Base-by-base conservation (phyloP, 1,140 invertebrate genomes). In the Prorops nasuta region DNA sequence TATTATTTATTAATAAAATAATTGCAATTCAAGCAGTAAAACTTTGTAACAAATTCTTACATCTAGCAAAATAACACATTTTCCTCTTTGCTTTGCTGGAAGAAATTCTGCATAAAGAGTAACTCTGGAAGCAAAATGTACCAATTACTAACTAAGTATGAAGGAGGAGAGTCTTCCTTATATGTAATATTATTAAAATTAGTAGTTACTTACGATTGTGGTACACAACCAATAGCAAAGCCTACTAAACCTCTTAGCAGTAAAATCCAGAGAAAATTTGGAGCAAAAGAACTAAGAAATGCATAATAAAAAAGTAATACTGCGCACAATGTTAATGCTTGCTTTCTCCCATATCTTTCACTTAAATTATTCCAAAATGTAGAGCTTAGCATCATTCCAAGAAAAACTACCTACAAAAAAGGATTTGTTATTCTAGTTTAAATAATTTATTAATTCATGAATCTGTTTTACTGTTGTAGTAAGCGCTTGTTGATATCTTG, bases 71-170 rank as follows among this genome's bases (percentile, higher is more conserved):
- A 97, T 91, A 24, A 97, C 92, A 83, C 94, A 96, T 78, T 93
- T 94, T 19, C 91, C 92, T 68, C 94, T 81, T 69, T 96, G 91
- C 69, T 93, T 92, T 36, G 91, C 87, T 14, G 94, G 94, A 40
- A 98, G 79, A 82, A 96, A 97, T 78, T 98, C 95, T 14, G 94
- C 91, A 80, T 96, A 97, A 46, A 98, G 75, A n/a, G 94, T 97
- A 1, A 97, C 92, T 44, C 93, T 96, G 79, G 51, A 81, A 71
- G 61, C 76, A 62, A 67, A 18, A 45, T 45, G 16, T 14, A 17
- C 32, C 37, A 42, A 47, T n/a, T 34, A 10, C 3, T 56, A 48
- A 37, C 35, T 43, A 32, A 20, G 34, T 7, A n/a, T 35, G 40
- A 34, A 2, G 35, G n/a, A 15, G 32, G 39, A n/a, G 8, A 45